Conservation (phyloP, 1,140 invertebrate genomes). For the Anoplolepis gracilipes region DNA sequence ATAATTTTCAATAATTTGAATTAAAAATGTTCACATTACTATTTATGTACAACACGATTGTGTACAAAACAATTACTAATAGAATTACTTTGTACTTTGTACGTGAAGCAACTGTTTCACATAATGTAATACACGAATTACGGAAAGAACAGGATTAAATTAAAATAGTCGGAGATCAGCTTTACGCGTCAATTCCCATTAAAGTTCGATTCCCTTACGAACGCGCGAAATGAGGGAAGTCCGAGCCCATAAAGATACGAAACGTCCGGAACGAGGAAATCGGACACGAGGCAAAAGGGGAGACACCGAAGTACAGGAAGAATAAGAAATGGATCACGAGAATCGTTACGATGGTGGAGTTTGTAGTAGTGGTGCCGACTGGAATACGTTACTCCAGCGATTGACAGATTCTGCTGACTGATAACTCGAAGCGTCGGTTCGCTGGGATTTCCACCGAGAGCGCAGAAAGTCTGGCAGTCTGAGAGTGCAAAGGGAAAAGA, state of each 20-base stretch:
- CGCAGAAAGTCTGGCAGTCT: constrained; percentile 6
- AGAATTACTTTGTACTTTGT: constrained; percentile 16
- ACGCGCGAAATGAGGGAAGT: not conserved
- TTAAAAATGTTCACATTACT: too few relatives aligned
- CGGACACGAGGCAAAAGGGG: constrained; percentile 8
- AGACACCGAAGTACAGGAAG: constrained; percentile 26
- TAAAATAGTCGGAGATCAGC: constrained; percentile 49
- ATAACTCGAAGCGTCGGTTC: constrained; percentile 68
- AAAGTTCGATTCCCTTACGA: constrained; percentile 47
- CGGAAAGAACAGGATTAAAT: constrained; percentile 44
- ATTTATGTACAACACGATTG: too few relatives aligned
- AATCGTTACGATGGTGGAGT: constrained; percentile 23
- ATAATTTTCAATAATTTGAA: too few relatives aligned
- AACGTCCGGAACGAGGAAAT: not conserved
- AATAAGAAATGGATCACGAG: constrained; percentile 47
- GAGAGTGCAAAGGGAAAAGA: not conserved
- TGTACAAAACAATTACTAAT: not conserved
- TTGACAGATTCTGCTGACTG: constrained; percentile 76
- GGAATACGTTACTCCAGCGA: constrained; percentile 71
- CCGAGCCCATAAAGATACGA: constrained; percentile 5
- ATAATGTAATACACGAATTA: constrained; percentile 38
- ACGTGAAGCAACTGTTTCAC: not conserved
- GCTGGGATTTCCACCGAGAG: constrained; percentile 57
- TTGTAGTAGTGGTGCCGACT: constrained; percentile 31
- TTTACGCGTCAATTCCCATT: constrained; percentile 34